A percentile compares a stretch with the other conserved stretches of the same genome.
Evolutionary conservation across 2,113 vertebrate genomes (phyloP).

Genomic region (Scartelaos histophorus): DNA sequence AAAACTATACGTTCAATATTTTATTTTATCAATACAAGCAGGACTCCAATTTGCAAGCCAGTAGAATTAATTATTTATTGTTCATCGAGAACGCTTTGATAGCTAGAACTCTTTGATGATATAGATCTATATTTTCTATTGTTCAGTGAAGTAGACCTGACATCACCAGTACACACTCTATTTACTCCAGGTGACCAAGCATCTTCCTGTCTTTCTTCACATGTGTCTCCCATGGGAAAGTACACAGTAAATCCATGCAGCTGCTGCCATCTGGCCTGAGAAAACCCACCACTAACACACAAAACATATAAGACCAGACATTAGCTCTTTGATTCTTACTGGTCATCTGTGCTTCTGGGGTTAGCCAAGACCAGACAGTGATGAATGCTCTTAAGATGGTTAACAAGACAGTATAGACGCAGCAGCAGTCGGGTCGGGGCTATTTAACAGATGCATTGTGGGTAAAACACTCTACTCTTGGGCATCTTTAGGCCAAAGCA

Average conservation of each 20-base stretch:
- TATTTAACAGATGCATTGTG: constrained; percentile 16
- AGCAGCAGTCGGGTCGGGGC: constrained; percentile 35
- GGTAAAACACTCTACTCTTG: constrained; percentile 13
- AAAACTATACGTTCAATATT: background rate
- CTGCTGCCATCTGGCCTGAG: constrained; percentile 59
- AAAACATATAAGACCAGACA: constrained; percentile 22
- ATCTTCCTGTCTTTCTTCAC: constrained; percentile 47
- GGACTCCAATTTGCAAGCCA: background rate
- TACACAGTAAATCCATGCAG: constrained; percentile 58
- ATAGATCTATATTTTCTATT: background rate
- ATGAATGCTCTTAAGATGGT: constrained; percentile 48
- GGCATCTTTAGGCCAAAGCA: constrained; percentile 12
- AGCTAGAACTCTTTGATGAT: background rate
- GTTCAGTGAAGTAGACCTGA: constrained; percentile 15
- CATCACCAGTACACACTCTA: constrained; percentile 25
- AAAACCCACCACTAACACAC: constrained; percentile 10
- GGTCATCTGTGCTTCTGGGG: constrained; percentile 13
- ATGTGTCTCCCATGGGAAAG: constrained; percentile 28
- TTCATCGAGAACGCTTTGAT: background rate
- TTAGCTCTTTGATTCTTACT: constrained; percentile 8
- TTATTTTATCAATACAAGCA: background rate
- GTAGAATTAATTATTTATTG: background rate
- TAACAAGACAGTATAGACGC: constrained; percentile 35
- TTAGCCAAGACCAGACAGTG: constrained; percentile 26
- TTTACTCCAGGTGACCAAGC: constrained; percentile 44